Base-by-base conservation (phyloP, 1,140 invertebrate genomes). In the Drosophila murphyi region DNA sequence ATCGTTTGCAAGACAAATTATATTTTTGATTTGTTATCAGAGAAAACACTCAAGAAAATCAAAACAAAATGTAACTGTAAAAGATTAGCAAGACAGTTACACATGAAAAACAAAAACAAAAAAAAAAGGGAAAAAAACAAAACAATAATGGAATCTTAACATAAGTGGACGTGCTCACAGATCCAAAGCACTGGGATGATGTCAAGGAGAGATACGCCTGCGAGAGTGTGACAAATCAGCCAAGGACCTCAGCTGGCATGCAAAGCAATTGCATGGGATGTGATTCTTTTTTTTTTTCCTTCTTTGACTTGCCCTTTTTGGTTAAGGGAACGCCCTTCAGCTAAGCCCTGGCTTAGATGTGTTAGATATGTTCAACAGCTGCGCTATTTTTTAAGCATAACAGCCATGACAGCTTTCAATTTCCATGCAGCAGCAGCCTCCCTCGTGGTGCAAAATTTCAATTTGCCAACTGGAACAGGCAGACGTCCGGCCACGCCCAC, bases 361-460 rank as follows among this genome's bases (percentile, higher is more conserved):
- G 82, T 87, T 87, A 83, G 83, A 87, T 88, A 76, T 89, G 85
- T 83, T 87, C 85, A 87, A 87, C 83, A 87, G 85, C 83, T 87
- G 83, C 80, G 83, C 68, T 87, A 77, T 87, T 87, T 78, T 48
- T 56, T 52, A 59, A 56, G 31, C 57, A 61, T 81, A 80, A 56
- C 60, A 54, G 52, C 65, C 62, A 79, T 88, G 83, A 88, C 82
- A 86, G 81, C 79, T 86, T 86, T 86, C 83, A 82, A 88, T 88
- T 87, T 88, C 71, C 74, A 75, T 69, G 69, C 52, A 50, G 45
- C 50, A 55, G 20, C 43, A 7, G 57, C 59, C 61, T 48, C 34
- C 69, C 69, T 55, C 69, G 48, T 68, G 68, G 59, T 45, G 51
- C 76, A 83, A 76, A 20, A 20, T 87, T 88, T 87, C 85, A 87